Percentiles rank a stretch among this genome's conserved stretches.
Conservation (phyloP, 2,888 invertebrate species). For the Drosophila dives region DNA sequence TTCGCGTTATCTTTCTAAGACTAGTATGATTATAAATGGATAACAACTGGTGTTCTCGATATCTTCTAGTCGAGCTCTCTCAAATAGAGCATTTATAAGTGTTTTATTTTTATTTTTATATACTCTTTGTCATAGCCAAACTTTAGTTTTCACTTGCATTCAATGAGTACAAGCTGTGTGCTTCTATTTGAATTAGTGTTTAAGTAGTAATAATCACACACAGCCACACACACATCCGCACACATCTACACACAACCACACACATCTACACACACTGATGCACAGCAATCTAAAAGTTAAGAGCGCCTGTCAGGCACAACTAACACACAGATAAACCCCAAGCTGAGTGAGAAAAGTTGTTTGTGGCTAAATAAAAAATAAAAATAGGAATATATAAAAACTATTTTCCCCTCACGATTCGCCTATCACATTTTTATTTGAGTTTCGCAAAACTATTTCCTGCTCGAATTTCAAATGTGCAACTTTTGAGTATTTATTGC, state of each 20-base stretch:
- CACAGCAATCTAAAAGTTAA: slow-evolving; percentile 40
- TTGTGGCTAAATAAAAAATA: slow-evolving; percentile 37
- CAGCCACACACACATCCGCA: slow-evolving; percentile 4
- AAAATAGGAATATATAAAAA: slow-evolving; percentile 23
- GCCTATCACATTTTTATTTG: slow-evolving; percentile 23
- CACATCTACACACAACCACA: background rate
- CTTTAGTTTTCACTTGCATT: slow-evolving; percentile 14
- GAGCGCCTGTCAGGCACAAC: slow-evolving; percentile 59
- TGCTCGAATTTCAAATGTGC: slow-evolving; percentile 64
- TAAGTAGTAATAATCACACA: slow-evolving; percentile 67
- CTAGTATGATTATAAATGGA: too few relatives aligned
- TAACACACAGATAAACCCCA: background rate
- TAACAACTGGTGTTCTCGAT: background rate
- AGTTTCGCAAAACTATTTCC: slow-evolving; percentile 45
- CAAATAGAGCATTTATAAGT: background rate
- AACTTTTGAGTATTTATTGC: slow-evolving; percentile 69
- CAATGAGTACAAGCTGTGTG: slow-evolving; percentile 13
- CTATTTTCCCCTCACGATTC: background rate
- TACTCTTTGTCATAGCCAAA: slow-evolving; percentile 19
- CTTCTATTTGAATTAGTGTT: slow-evolving; percentile 20
- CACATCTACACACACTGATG: slow-evolving; percentile 6
- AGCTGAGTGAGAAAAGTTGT: slow-evolving; percentile 24
- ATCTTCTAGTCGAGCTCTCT: background rate
- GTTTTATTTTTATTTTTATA: slow-evolving; percentile 7
- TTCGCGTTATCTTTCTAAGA: background rate